These are phyloP conservation scores for Hyppa rectilinea DNA, from an alignment of 2,888 invertebrate species.

Conservation along the genomic window DNA sequence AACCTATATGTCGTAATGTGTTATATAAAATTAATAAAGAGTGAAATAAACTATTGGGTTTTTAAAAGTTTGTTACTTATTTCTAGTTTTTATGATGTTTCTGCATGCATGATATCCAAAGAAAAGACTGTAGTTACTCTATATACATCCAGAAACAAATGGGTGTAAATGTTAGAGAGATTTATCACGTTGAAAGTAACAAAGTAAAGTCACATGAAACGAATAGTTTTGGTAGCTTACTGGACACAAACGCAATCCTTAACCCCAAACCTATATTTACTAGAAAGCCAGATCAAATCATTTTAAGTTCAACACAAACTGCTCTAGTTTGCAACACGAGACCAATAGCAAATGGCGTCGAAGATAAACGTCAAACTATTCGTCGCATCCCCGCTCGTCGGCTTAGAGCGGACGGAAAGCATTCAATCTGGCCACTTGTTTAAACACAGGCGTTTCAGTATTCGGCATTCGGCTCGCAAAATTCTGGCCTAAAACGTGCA, in stretches of 20 bases:
- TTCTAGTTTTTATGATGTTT: neutral
- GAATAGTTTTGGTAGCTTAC: neutral
- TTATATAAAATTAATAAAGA: neutral
- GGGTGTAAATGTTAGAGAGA: neutral
- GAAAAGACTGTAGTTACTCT: neutral
- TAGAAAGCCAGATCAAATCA: slow-evolving; percentile 35
- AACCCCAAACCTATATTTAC: slow-evolving; percentile 13
- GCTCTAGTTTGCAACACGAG: slow-evolving; percentile 26
- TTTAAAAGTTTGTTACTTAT: neutral
- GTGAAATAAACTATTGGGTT: neutral
- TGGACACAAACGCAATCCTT: slow-evolving; percentile 9
- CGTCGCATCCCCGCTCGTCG: slow-evolving; percentile 46
- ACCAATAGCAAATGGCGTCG: slow-evolving; percentile 58
- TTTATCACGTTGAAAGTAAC: neutral
- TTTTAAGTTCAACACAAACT: slow-evolving; percentile 34
- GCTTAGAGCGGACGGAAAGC: slow-evolving; percentile 54
- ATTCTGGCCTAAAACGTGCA: slow-evolving; percentile 39
- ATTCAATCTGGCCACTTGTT: slow-evolving; percentile 60
- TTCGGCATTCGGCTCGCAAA: slow-evolving; percentile 36
- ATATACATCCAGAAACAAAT: neutral
- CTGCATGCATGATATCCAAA: neutral
- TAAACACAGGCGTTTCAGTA: slow-evolving; percentile 51
- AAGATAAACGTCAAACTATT: slow-evolving; percentile 62
- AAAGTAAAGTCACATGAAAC: too few relatives aligned
- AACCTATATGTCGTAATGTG: neutral